Evolutionary conservation across 2,888 invertebrate genomes (phyloP).

Genomic region (Eupithecia insigniata): DNA sequence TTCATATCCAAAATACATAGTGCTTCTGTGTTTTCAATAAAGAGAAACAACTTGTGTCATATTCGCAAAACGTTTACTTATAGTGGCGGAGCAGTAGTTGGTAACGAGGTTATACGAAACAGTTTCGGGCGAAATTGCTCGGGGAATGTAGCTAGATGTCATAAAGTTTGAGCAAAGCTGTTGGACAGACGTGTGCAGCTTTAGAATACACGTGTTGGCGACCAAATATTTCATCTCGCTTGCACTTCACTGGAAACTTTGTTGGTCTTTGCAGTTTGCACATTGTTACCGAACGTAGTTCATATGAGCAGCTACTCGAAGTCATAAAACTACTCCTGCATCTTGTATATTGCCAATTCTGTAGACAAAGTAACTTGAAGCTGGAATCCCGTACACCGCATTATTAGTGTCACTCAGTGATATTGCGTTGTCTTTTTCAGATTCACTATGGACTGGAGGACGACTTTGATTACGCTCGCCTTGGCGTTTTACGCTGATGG

Average conservation of each 20-base stretch:
- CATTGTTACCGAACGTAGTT: slow-evolving; percentile 44
- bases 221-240: slow-evolving; percentile 61
- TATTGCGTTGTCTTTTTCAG: slow-evolving; percentile 58
- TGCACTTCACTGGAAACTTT: slow-evolving; percentile 56
- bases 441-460: slow-evolving; percentile 75
- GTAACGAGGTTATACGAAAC: slow-evolving; percentile 79
- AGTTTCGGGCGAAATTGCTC: slow-evolving; percentile 75
- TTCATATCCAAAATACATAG: slow-evolving; percentile 35
- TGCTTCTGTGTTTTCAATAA: slow-evolving; percentile 71
- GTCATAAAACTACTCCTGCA: slow-evolving; percentile 25
- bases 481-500: slow-evolving; percentile 72
- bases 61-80: slow-evolving; percentile 74
- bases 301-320: slow-evolving; percentile 30
- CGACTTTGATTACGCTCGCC: slow-evolving; percentile 62
- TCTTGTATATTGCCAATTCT: slow-evolving; percentile 25
- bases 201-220: slow-evolving; percentile 69
- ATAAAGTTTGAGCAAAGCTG: slow-evolving; percentile 76
- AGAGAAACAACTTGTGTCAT: slow-evolving; percentile 70
- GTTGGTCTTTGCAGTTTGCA: slow-evolving; percentile 54
- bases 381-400: slow-evolving; percentile 13
- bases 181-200: slow-evolving; percentile 70
- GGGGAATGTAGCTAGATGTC: slow-evolving; percentile 74
- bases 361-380: slow-evolving; percentile 25
- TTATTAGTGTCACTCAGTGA: slow-evolving; percentile 19
- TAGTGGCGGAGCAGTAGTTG: slow-evolving; percentile 65